These are phyloP conservation scores for Orientallactaga bullata DNA, from an alignment of 2,113 vertebrate species.

Conservation along the genomic window DNA sequence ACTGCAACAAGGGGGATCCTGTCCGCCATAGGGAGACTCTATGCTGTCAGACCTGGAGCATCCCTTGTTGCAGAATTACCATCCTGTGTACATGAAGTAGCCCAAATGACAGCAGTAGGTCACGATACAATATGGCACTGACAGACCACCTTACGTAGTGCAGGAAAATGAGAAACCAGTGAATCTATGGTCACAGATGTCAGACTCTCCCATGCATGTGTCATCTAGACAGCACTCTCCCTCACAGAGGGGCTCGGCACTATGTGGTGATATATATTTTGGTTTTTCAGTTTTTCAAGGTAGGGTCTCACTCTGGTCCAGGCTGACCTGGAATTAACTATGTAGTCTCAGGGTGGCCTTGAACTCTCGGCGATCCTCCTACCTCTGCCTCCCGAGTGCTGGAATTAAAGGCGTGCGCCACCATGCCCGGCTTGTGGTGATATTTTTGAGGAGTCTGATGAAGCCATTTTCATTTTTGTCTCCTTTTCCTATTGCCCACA, in stretches of 20 bases:
- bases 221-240: not conserved
- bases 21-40: not conserved
- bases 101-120: not conserved
- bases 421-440: too few species aligned
- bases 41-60: not conserved
- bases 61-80: not conserved
- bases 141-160: not conserved
- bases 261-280: not conserved
- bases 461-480: not conserved
- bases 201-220: not conserved
- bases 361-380: too few species aligned
- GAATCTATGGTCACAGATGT: rapidly evolving
- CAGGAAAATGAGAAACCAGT: not conserved
- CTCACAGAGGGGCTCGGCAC: not conserved
- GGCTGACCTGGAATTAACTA: too few species aligned
- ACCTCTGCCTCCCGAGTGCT: too few species aligned
- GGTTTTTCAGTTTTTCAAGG: too few species aligned
- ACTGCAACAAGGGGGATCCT: not conserved
- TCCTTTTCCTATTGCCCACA: not conserved
- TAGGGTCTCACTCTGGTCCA: too few species aligned
- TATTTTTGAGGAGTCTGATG: not conserved
- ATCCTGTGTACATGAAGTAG: not conserved
- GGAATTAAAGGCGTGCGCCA: too few species aligned
- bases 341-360: too few species aligned
- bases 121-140: not conserved